These are phyloP conservation scores for Zygogramma bicolorata DNA, from an alignment of 2,888 invertebrate genomes.

Conservation along the genomic window DNA sequence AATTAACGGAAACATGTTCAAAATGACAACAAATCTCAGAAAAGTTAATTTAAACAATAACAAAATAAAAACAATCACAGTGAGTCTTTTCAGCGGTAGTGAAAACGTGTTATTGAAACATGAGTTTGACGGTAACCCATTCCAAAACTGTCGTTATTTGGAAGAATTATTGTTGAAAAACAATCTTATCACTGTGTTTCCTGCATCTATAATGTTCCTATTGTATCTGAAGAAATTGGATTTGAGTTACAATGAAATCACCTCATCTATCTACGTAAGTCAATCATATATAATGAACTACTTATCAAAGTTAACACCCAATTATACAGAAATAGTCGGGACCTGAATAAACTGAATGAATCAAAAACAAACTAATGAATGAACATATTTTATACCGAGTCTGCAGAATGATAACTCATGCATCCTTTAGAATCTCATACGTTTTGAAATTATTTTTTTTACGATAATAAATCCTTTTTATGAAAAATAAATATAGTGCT, in stretches of 20 bases:
- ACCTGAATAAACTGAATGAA: too few relatives aligned
- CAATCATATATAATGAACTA: too few relatives aligned
- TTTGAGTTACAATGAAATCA: constrained; percentile 66
- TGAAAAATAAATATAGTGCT: too few relatives aligned
- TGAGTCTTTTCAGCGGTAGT: constrained; percentile 67
- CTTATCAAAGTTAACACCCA: too few relatives aligned
- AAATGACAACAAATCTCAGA: constrained; percentile 25
- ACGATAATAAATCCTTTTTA: too few relatives aligned
- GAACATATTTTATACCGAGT: too few relatives aligned
- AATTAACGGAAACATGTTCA: constrained; percentile 36
- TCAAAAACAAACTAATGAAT: too few relatives aligned
- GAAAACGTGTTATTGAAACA: constrained; percentile 50
- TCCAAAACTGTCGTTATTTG: constrained; percentile 40
- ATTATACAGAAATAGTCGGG: too few relatives aligned
- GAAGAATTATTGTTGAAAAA: constrained; percentile 35
- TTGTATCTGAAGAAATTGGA: constrained; percentile 72
- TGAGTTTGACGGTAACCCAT: constrained; percentile 40
- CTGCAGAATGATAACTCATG: too few relatives aligned
- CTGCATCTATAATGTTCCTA: background rate
- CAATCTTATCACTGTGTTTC: constrained; percentile 39
- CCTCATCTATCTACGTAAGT: too few relatives aligned
- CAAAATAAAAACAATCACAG: constrained; percentile 70
- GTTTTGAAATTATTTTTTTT: too few relatives aligned
- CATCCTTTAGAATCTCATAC: too few relatives aligned
- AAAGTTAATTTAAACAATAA: constrained; percentile 72